Percentiles rank a stretch among this genome's conserved stretches.
Evolutionary conservation across 2,888 invertebrate species (phyloP).

Genomic region (Uropetala carovei): DNA sequence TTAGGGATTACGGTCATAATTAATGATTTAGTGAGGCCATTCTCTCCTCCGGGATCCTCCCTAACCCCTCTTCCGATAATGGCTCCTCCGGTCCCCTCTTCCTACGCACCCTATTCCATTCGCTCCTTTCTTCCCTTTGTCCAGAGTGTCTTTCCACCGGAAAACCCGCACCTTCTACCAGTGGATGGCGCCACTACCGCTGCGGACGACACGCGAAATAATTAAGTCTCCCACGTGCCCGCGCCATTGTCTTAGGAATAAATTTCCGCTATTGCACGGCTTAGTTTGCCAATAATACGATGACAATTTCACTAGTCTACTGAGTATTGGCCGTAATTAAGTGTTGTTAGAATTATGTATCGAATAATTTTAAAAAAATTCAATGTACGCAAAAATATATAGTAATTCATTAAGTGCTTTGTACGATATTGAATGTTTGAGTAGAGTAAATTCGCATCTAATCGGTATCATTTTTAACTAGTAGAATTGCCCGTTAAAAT

Average conservation of each 20-base stretch:
- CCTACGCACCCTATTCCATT: background rate
- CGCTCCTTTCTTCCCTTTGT: background rate
- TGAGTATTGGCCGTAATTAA: too few species aligned
- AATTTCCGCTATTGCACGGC: background rate
- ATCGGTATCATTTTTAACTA: too few species aligned
- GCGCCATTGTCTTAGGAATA: background rate
- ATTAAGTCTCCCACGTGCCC: background rate
- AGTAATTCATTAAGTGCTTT: too few species aligned
- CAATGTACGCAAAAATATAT: too few species aligned
- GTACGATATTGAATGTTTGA: too few species aligned
- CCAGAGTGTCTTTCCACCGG: background rate
- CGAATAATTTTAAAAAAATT: too few species aligned
- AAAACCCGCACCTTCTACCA: background rate
- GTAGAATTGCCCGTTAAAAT: too few species aligned
- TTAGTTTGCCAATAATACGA: background rate
- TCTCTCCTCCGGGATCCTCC: background rate
- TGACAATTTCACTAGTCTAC: background rate
- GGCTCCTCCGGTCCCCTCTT: background rate
- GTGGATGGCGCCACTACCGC: background rate
- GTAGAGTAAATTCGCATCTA: too few species aligned
- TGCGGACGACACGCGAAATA: conserved; percentile 18
- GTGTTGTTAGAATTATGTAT: too few species aligned
- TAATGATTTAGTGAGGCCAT: conserved; percentile 29
- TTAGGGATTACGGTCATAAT: conserved; percentile 52
- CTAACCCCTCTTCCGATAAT: background rate